Evolutionary conservation across 92 coral and sea anemone genomes (phyloP).

Genomic region (Pocillopora grandis): DNA sequence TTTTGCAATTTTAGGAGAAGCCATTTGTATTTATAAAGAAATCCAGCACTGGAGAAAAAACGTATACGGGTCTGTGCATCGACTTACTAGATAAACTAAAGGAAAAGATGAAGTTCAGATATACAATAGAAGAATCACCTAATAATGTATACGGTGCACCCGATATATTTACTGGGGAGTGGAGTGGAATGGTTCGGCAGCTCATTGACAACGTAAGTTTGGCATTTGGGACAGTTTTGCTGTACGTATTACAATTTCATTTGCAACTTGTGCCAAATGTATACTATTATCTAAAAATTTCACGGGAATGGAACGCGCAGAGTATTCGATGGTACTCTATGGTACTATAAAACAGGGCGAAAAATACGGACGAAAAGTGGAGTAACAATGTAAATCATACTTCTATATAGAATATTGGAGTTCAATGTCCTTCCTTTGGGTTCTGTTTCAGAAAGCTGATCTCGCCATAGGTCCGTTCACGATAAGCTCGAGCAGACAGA

Average conservation of each 20-base stretch:
- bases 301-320: no score
- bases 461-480: slow-evolving; percentile 72
- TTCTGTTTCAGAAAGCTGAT: slow-evolving; percentile 66
- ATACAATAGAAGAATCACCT: slow-evolving; percentile 55
- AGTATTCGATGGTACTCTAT: no score
- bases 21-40: slow-evolving; percentile 64
- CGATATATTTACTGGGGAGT: slow-evolving; percentile 56
- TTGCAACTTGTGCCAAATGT: no score
- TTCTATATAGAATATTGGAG: neutral
- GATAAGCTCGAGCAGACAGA: slow-evolving; percentile 70
- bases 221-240: neutral
- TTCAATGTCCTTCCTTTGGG: neutral
- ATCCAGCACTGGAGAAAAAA: slow-evolving; percentile 45
- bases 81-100: slow-evolving; percentile 64
- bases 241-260: no score
- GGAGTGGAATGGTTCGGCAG: slow-evolving; percentile 72
- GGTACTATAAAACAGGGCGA: no score
- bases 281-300: no score
- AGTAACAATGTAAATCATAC: no score
- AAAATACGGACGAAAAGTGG: no score
- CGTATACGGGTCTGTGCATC: slow-evolving; percentile 62
- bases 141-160: slow-evolving; percentile 67
- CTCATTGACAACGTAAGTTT: slow-evolving; percentile 56
- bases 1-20: slow-evolving; percentile 33
- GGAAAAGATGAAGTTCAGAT: slow-evolving; percentile 65